Evolutionary conservation across 2,113 vertebrate genomes (phyloP).

Genomic region (Cryptomyrus ogoouensis): DNA sequence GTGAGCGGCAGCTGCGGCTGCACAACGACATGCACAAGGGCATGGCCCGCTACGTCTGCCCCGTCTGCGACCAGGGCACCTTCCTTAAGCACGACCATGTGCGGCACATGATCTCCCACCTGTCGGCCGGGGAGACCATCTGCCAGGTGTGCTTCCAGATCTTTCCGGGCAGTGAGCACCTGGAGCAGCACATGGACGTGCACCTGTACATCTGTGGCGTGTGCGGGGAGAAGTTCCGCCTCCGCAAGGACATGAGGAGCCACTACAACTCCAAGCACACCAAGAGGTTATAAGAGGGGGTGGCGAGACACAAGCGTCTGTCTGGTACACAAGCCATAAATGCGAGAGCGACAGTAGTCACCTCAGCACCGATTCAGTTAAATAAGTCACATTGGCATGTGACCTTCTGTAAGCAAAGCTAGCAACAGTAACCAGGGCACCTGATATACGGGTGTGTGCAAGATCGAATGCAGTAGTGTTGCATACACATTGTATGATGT

Average conservation of each 20-base stretch:
- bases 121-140: constrained; percentile 91
- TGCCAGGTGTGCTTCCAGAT: constrained; percentile 99
- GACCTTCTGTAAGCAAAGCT: neutral
- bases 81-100: constrained; percentile 98
- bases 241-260: constrained; percentile 96
- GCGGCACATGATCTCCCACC: constrained; percentile 97
- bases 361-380: constrained; percentile 48
- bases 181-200: constrained; percentile 96
- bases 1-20: constrained; percentile 88
- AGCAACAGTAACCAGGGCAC: neutral
- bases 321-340: constrained; percentile 49
- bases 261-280: constrained; percentile 97
- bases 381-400: constrained; percentile 25
- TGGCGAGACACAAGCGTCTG: neutral
- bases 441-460: neutral
- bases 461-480: neutral
- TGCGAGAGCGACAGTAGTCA: constrained; percentile 60
- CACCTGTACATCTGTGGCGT: constrained; percentile 96
- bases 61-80: constrained; percentile 95
- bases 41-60: constrained; percentile 95
- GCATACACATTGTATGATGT: neutral
- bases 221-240: constrained; percentile 96
- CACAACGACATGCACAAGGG: constrained; percentile 99
- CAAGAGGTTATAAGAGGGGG: constrained; percentile 66
- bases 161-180: constrained; percentile 84